Evolutionary conservation across 1,140 invertebrate genomes (phyloP).

Genomic region (Lamellibrachia luymesi): DNA sequence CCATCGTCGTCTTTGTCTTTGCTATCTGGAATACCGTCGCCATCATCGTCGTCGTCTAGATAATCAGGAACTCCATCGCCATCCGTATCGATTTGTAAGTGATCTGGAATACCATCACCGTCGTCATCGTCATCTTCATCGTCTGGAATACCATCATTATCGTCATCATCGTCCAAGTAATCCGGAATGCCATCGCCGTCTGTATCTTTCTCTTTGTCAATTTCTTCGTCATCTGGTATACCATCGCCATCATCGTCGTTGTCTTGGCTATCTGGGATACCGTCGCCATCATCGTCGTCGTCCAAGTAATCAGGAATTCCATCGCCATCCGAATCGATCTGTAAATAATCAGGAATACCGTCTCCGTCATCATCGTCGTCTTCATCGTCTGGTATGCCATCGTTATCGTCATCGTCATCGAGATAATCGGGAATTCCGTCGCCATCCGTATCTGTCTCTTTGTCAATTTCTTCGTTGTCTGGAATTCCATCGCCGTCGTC

Average conservation of each 20-base stretch:
- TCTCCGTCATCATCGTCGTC: slow-evolving; percentile 42
- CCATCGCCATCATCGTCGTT: slow-evolving; percentile 30
- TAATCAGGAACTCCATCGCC: slow-evolving; percentile 45
- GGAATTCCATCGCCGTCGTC: slow-evolving; percentile 42
- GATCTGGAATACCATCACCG: slow-evolving; percentile 26
- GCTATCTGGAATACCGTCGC: slow-evolving; percentile 34
- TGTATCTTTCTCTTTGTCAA: slow-evolving; percentile 23
- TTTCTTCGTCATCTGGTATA: slow-evolving; percentile 12
- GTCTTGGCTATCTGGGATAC: slow-evolving; percentile 29
- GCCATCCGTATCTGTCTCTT: slow-evolving; percentile 39
- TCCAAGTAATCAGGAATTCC: slow-evolving; percentile 37
- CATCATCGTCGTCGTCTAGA: slow-evolving; percentile 26
- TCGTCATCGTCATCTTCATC: slow-evolving; percentile 27
- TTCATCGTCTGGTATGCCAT: slow-evolving; percentile 47
- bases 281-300: slow-evolving; percentile 39
- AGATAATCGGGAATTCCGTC: slow-evolving; percentile 43
- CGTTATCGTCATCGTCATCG: slow-evolving; percentile 45
- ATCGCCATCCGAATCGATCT: slow-evolving; percentile 39
- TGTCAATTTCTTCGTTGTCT: slow-evolving; percentile 36
- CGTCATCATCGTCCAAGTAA: slow-evolving; percentile 26
- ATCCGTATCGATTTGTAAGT: slow-evolving; percentile 35
- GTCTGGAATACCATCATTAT: slow-evolving; percentile 47
- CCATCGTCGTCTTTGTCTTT: slow-evolving; percentile 40
- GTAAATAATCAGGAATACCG: slow-evolving; percentile 42
- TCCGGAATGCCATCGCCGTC: slow-evolving; percentile 16